A percentile compares a stretch with the other conserved stretches of the same genome.
These are phyloP conservation scores for Tetragnatha montana DNA, from an alignment of 2,888 invertebrate genomes.

Conservation along the genomic window DNA sequence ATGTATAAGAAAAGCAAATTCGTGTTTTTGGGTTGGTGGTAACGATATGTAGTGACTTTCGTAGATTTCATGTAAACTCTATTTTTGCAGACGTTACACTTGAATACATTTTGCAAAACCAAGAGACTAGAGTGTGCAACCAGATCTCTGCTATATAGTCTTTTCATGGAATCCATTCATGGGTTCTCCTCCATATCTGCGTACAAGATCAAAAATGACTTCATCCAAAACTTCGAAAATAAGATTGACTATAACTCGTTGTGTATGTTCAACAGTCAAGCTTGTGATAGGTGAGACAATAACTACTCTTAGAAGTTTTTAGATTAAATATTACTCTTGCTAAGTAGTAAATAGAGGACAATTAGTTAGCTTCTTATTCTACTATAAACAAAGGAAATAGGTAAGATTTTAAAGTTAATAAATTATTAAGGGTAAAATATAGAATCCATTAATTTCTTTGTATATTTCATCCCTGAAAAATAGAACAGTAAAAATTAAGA, in stretches of 20 bases:
- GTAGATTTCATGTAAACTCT: neutral
- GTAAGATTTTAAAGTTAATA: too few species aligned
- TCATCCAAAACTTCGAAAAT: conserved; percentile 35
- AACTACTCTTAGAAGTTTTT: too few species aligned
- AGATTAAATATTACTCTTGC: too few species aligned
- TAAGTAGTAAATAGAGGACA: too few species aligned
- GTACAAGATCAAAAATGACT: conserved; percentile 55
- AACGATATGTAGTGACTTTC: neutral
- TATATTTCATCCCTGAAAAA: too few species aligned
- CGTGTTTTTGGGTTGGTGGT: too few species aligned
- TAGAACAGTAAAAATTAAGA: too few species aligned
- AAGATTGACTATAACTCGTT: conserved; percentile 73
- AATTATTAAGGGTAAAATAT: too few species aligned
- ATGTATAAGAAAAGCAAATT: too few species aligned
- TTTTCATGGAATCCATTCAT: conserved; percentile 78
- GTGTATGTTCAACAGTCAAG: conserved; percentile 26
- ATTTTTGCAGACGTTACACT: conserved; percentile 77
- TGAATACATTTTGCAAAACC: conserved; percentile 77
- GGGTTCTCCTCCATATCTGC: conserved; percentile 76
- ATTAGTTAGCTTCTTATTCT: too few species aligned
- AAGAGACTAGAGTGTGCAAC: conserved; percentile 77
- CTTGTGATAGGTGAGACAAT: conserved; percentile 29
- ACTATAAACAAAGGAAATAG: too few species aligned
- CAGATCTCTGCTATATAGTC: conserved; percentile 78
- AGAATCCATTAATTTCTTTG: too few species aligned